Evolutionary conservation across 2,113 vertebrate genomes (phyloP).

Genomic region (Oreotrochilus melanogaster): DNA sequence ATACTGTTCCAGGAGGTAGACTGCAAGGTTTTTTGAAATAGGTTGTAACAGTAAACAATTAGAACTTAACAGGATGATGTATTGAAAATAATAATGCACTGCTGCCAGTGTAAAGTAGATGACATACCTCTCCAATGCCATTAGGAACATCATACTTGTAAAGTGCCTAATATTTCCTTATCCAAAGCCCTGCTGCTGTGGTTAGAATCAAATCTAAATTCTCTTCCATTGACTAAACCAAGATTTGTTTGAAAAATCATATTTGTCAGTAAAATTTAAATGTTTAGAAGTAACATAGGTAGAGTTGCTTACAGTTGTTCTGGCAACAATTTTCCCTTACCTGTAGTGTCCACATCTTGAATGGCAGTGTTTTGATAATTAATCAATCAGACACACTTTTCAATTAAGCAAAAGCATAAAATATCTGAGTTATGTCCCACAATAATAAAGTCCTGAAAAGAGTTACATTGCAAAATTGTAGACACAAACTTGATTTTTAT

Average conservation of each 20-base stretch:
- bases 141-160: neutral
- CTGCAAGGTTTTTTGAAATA: neutral
- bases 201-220: neutral
- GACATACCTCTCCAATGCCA: neutral
- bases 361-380: neutral
- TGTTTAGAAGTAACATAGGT: neutral
- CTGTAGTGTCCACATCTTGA: neutral
- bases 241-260: neutral
- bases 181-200: neutral
- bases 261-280: neutral
- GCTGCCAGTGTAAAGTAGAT: neutral
- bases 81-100: neutral
- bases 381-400: neutral
- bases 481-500: neutral
- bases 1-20: neutral
- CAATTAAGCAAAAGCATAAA: neutral
- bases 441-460: neutral
- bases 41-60: neutral
- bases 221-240: neutral
- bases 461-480: neutral
- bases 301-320: neutral
- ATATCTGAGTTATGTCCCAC: neutral
- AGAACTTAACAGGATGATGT: neutral
- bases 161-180: neutral
- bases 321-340: neutral